Percentiles rank a stretch among this genome's conserved stretches.
Conservation (phyloP, 2,797 vertebrate species). For the Picus viridis region DNA sequence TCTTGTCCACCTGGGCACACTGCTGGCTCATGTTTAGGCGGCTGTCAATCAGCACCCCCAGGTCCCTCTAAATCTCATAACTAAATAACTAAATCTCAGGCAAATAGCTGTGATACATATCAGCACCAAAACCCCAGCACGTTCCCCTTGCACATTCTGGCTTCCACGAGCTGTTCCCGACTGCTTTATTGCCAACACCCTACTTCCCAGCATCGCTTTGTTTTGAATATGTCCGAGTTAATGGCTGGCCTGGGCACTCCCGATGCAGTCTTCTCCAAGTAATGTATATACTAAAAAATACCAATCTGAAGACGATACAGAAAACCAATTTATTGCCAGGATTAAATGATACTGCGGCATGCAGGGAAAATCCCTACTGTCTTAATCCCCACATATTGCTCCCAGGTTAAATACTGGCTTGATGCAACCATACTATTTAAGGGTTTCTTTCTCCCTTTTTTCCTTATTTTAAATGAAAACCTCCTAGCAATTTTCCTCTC, state of each 20-base stretch:
- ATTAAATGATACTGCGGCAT: background rate
- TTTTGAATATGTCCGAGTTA: background rate
- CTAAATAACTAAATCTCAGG: background rate
- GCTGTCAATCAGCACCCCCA: no score
- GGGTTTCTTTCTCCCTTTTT: background rate
- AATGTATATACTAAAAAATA: background rate
- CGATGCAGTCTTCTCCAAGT: background rate
- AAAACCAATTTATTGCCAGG: slow-evolving; percentile 25
- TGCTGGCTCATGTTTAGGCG: no score
- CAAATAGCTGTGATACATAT: background rate
- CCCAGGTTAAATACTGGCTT: slow-evolving; percentile 21
- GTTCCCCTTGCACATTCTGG: background rate
- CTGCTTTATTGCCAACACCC: background rate
- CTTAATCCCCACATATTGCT: background rate
- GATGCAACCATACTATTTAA: slow-evolving; percentile 49
- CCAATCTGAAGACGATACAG: background rate
- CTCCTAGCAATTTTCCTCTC: slow-evolving; percentile 54
- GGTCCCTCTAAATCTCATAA: no score
- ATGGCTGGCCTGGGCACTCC: background rate
- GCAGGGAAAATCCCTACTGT: background rate
- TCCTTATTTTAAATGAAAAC: slow-evolving; percentile 61
- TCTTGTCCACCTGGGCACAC: no score
- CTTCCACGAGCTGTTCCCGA: background rate
- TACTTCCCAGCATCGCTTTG: background rate
- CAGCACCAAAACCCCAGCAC: background rate